Percentiles rank a stretch among this genome's conserved stretches.
phyloP scores from a whole-genome alignment of 1,140 invertebrate species.

The Bradynema listronoti region DNA sequence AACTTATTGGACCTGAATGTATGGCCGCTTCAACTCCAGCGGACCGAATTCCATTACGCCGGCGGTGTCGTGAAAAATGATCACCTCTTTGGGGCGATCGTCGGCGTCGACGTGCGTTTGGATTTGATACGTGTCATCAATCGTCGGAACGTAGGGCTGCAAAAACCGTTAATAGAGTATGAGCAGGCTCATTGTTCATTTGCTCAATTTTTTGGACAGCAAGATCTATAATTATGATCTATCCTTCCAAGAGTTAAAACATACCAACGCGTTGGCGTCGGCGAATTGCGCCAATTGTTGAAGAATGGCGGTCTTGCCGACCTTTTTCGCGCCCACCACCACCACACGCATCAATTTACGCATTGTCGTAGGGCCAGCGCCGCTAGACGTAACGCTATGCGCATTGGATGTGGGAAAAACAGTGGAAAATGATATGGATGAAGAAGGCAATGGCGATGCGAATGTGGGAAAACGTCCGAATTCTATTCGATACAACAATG shows the following conservation, averaged over 20 bases:
- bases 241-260: not conserved
- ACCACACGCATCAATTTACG: conserved; percentile 8
- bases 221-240: not conserved
- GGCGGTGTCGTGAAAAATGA: conserved; percentile 55
- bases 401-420: too few species aligned
- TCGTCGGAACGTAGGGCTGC: conserved; percentile 44
- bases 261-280: conserved; percentile 4
- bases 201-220: not conserved
- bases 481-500: too few species aligned
- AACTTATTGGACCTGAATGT: conserved; percentile 38
- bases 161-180: not conserved
- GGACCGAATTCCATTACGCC: conserved; percentile 40
- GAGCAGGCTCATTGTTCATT: not conserved
- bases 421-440: too few species aligned
- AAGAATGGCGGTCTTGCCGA: conserved; percentile 9
- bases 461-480: too few species aligned
- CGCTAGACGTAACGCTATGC: too few species aligned
- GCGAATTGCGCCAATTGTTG: conserved; percentile 2
- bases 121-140: conserved; percentile 58
- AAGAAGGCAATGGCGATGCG: too few species aligned
- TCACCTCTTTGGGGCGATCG: conserved; percentile 32
- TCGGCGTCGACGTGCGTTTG: conserved; percentile 19
- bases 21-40: conserved; percentile 38
- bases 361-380: too few species aligned
- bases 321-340: conserved; percentile 1